Evolutionary conservation across 2,797 vertebrate species (phyloP), one percentile per base, ranked within the genome.

Genomic region (Babyrousa celebensis): DNA sequence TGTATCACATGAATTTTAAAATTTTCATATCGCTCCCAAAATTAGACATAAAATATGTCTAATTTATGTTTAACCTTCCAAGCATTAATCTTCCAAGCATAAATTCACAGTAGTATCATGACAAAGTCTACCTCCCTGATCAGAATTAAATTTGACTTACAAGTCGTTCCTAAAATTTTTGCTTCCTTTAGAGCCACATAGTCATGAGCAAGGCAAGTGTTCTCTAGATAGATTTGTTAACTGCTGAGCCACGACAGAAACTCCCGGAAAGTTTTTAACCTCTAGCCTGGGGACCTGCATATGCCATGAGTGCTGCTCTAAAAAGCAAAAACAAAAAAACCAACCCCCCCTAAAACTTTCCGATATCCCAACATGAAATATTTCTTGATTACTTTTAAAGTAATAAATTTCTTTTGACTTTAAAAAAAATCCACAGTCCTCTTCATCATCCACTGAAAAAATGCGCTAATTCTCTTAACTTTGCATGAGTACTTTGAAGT

Each of bases 301-400:
- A 36, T 36, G 36, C 36, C 36, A 36, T 36, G 36, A 36, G 36
- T 36, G 36, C 36, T 36, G 36, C 36, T 36, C 36, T 36, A 36
- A 36, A 36, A 36, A 36, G 36, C 36, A 36, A 36, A 36, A 36
- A 36, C 36, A 36, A 36, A 36, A 36, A 36, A 36, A 36, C 36
- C 36, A 36, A 36, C 36, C 36, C 36, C 36, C 36, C 36, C 36
- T 36, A 36, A 36, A 36, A 36, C 36, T 36, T 36, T 36, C 36
- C 36, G 36, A 36, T 36, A 36, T 3, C 36, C 36, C 36, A 36
- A 36, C 27, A 23, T 88, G n/a, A 60, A 65, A 27, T 89, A 43
- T 79, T 95, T 72, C 43, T 80, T 89, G 21, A 48, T 88, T 86
- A 78, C 52, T 60, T 95, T 79, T 88, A 77, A 94, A 71, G 54